Evolutionary conservation across 2,888 invertebrate species (phyloP), one percentile per base, ranked within the genome.

Genomic region (Lutraria lutraria): DNA sequence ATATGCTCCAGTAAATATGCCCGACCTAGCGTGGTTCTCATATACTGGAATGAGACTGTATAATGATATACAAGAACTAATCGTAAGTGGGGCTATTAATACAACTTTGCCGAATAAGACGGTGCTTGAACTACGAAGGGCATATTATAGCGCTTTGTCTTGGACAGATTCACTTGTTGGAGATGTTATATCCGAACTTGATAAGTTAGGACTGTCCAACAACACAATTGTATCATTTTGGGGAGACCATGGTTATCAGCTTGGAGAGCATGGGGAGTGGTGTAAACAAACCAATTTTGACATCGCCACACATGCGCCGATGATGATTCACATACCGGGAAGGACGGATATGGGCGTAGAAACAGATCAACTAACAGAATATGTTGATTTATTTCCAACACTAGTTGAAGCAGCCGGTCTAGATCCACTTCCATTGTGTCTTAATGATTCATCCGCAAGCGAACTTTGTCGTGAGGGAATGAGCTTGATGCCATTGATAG

Each of bases 181-280:
- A 16, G 52, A 81, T 10, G 89, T 93, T 0, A 34, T 94, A 13
- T 43, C 80, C 10, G 92, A 93, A 88, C 89, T 94, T 8, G 86
- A 93, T 4, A 76, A 54, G 6, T 87, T 92, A 15, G 93, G 92
- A 0, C 85, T 94, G 1, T 81, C 89, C 0, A 89, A 93, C 25
- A 86, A 93, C 80, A 94, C 94, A 0, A 92, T 94, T 29, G 82
- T 94, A 4, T 92, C 93, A 10, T 94, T 95, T 84, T 88, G 81
- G 68, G 94, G 94, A 0, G 95, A 95, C 83, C 94, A 94, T 85
- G 95, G 95, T 10, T 94, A 92, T 92, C 94, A 94, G 52, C 93
- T 95, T 0, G 95, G 95, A 0, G 95, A 95, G 87, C 94, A 94
- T 72, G 94, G 93, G 8, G 93, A 93, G 81, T 95, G 95, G 95